Base-by-base conservation (phyloP, 2,888 invertebrate species). In the Tinea pellionella region DNA sequence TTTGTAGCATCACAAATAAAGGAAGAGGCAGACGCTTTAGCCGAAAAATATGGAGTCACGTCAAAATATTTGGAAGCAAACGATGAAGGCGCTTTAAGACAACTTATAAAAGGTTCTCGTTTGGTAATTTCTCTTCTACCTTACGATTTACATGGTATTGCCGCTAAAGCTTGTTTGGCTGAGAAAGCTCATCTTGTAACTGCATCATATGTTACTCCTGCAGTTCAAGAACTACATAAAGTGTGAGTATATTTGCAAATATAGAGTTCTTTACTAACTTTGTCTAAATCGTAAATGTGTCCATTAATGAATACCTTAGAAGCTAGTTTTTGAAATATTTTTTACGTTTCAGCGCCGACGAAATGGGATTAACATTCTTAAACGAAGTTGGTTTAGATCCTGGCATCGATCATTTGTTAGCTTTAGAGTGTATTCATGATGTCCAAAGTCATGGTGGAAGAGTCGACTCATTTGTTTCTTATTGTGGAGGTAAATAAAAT, bases 361-460 rank as follows among this genome's bases (percentile, higher is more conserved):
- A 94, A 32, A 96, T 96, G 0, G 97, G 96, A 0, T 89, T 99
- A 0, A 98, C 98, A 0, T 90, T 99, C 47, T 87, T 99, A 64
- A 99, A 99, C 73, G 99, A 99, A 85, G 94, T 98, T 0, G 99
- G 99, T 0, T 88, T 99, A 30, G 99, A 99, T 75, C 99, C 99
- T 0, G 99, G 99, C n/a, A 97, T 98, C 66, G 98, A 98, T 78
- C 99, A 99, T 78, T 89, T 99, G 65, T 81, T 99, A 61, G 99
- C 99, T 0, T 90, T 99, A 80, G 98, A 99, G 75, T 97, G 97
- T 73, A 97, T 99, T 68, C 97, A 99, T 73, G 94, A 97, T 68
- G 92, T 96, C 11, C 94, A 95, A 71, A 92, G 90, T 62, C 92
- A 92, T 56, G 99, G 98, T 2, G 99, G 98, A 51, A 92, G 95